These are phyloP conservation scores for Acheta domesticus DNA, from an alignment of 2,888 invertebrate species.

Conservation along the genomic window DNA sequence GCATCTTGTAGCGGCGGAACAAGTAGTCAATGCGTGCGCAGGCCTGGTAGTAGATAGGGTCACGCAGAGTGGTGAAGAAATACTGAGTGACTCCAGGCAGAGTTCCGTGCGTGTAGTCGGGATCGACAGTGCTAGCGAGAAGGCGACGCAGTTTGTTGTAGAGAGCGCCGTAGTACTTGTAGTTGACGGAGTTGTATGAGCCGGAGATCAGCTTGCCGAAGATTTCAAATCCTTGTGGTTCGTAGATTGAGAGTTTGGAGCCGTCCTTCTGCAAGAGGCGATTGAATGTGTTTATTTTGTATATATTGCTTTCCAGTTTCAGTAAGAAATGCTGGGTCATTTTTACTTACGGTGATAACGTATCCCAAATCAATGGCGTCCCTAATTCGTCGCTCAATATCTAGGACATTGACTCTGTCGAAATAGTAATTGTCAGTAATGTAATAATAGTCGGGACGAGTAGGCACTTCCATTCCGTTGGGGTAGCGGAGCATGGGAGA, in stretches of 20 bases:
- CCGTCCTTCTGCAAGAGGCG: neutral
- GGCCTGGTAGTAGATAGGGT: slow-evolving; percentile 67
- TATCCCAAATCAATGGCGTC: slow-evolving; percentile 58
- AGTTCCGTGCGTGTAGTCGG: slow-evolving; percentile 26
- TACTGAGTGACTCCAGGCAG: slow-evolving; percentile 64
- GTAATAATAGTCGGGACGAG: slow-evolving; percentile 22
- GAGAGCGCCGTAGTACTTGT: slow-evolving; percentile 48
- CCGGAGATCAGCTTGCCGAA: slow-evolving; percentile 47
- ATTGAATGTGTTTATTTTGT: no score
- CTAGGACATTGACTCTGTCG: slow-evolving; percentile 43
- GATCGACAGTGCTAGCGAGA: slow-evolving; percentile 28
- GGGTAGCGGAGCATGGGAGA: slow-evolving; percentile 51
- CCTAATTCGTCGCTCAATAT: slow-evolving; percentile 55
- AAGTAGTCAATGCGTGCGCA: slow-evolving; percentile 59
- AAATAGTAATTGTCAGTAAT: neutral
- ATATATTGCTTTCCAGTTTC: no score
- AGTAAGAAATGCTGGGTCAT: no score
- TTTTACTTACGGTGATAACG: slow-evolving; percentile 40
- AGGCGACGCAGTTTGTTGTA: slow-evolving; percentile 43
- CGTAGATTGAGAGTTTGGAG: slow-evolving; percentile 28
- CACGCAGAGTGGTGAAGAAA: slow-evolving; percentile 62
- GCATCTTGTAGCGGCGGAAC: slow-evolving; percentile 55
- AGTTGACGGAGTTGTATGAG: slow-evolving; percentile 44
- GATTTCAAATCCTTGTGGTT: slow-evolving; percentile 44
- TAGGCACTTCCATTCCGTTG: slow-evolving; percentile 59